phyloP scores from a whole-genome alignment of 2,797 vertebrate genomes.

The Lutjanus campechanus region DNA sequence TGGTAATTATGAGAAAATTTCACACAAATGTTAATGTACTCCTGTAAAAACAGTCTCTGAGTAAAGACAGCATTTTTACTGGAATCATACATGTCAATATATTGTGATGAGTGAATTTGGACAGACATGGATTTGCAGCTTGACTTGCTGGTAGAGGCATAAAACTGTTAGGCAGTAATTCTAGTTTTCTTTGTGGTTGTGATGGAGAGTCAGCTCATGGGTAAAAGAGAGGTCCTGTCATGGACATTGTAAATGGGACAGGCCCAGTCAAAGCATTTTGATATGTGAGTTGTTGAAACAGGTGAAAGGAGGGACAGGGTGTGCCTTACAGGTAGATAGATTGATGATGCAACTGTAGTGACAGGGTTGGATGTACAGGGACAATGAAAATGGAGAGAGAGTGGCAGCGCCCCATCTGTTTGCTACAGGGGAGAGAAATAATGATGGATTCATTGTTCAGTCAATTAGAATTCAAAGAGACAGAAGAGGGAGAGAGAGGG shows the following conservation, averaged over 20 bases:
- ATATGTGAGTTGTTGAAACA: conserved; percentile 21
- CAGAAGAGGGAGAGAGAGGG: conserved; percentile 19
- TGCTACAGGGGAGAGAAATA: conserved; percentile 61
- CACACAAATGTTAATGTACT: no score
- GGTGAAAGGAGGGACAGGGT: conserved; percentile 4
- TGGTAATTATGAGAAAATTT: no score
- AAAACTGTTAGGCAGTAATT: no score
- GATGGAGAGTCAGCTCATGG: neutral
- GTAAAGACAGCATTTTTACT: no score
- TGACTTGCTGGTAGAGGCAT: no score
- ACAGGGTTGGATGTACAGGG: conserved; percentile 48
- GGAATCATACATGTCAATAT: no score
- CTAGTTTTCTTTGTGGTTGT: neutral
- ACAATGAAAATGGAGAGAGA: conserved; percentile 49
- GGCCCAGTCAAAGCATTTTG: conserved; percentile 9
- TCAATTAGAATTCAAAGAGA: conserved; percentile 69
- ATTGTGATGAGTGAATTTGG: no score
- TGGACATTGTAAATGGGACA: neutral
- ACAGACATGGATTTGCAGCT: no score
- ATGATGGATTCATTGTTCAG: conserved; percentile 59
- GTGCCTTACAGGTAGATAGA: conserved; percentile 36
- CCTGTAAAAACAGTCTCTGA: no score
- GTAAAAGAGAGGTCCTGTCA: neutral
- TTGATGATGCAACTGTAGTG: conserved; percentile 35
- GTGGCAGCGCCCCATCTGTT: conserved; percentile 67